Evolutionary conservation across 2,797 vertebrate genomes (phyloP), one percentile per base, ranked within the genome.

Genomic region (Phataginus tricuspis): DNA sequence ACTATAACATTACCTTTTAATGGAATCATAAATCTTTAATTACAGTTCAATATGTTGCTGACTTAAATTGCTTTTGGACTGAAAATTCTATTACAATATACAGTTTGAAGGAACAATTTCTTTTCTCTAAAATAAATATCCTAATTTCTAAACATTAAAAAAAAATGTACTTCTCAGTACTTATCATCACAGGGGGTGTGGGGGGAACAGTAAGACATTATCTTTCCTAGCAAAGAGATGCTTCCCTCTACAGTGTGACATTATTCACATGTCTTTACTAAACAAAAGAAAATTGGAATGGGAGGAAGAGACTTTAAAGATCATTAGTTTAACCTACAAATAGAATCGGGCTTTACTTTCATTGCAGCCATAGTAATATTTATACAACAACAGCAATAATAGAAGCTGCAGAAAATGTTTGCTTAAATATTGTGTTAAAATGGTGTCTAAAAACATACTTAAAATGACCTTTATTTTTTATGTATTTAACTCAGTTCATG

Each of bases 21-120:
- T 98, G 93, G 90, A 95, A 98, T 96, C 86, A 96, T 98, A 98
- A 98, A 98, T 98, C 98, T 98, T 98, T 98, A 98, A 98, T 98
- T 98, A 96, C 34, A 95, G 42, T 96, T 98, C 94, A 97, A 59
- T 98, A 93, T 55, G 82, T 93, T 95, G 34, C 66, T 85, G 68
- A 91, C 77, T 94, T 94, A 97, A 98, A 98, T 97, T 98, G 93
- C 82, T 97, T 98, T 98, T 97, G 91, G 49, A 98, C 87, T 95
- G 49, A 98, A 98, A 97, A 87, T 96, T 98, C 90, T 94, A 94
- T 97, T 98, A 92, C 89, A 97, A 96, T 7, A 78, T 82, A 82
- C 0, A 78, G 31, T 95, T 93, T 55, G 75, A 97, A 97, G 92
- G 93, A 74, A n/a, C 61, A 89, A 94, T 97, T 98, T 97, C 37